A percentile compares a stretch with the other conserved stretches of the same genome.
phyloP scores from a whole-genome alignment of 2,888 invertebrate species.

The Coecobrya sp. region DNA sequence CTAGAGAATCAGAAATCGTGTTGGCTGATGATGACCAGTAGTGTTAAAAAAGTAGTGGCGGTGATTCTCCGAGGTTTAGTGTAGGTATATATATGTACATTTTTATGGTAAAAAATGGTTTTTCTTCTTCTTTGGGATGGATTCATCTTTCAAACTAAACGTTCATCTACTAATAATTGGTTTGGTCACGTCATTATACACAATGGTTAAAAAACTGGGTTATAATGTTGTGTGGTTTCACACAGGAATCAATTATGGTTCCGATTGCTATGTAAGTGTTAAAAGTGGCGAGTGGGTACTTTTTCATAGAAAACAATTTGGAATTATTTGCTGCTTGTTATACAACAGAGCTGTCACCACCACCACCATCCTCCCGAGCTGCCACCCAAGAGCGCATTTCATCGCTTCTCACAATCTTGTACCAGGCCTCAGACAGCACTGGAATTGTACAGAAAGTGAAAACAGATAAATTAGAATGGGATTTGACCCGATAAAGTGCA shows the following conservation, averaged over 20 bases:
- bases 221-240: background rate
- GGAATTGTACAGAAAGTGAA: background rate
- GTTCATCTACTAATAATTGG: background rate
- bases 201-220: background rate
- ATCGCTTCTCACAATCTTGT: background rate
- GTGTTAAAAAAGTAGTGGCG: background rate
- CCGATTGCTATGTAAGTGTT: background rate
- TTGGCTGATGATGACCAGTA: constrained; percentile 51
- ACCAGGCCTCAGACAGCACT: background rate
- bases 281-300: background rate
- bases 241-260: background rate
- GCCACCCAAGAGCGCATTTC: background rate
- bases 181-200: background rate
- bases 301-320: background rate
- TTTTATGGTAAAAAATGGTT: background rate
- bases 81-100: too few species aligned
- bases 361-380: background rate
- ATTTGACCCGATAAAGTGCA: constrained; percentile 18
- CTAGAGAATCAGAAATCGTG: constrained; percentile 25
- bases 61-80: background rate
- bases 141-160: background rate
- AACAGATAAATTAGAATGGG: constrained; percentile 28
- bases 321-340: background rate
- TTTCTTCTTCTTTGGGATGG: background rate
- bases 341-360: background rate